phyloP scores from a whole-genome alignment of 2,797 vertebrate genomes.

The Sarcophilus harrisii region DNA sequence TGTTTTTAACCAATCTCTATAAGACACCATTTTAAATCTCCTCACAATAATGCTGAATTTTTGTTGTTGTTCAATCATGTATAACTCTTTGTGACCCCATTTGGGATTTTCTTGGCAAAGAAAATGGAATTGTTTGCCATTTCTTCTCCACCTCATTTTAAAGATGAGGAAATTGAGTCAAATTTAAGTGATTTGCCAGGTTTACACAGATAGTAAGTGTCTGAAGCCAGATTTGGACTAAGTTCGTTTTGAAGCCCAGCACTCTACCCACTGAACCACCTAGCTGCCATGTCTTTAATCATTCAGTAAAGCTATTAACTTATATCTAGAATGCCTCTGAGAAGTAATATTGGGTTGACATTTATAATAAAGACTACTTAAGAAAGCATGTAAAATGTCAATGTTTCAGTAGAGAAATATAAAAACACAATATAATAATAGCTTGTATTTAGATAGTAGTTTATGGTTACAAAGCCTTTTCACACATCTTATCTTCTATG shows the following conservation, averaged over 20 bases:
- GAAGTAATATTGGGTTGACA: conserved; percentile 71
- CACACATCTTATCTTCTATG: background rate
- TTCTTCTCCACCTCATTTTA: background rate
- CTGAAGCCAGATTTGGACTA: background rate
- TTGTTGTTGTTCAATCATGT: background rate
- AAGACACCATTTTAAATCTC: background rate
- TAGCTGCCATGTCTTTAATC: conserved; percentile 33
- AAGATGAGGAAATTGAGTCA: background rate
- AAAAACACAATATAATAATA: background rate
- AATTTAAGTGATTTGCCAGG: background rate
- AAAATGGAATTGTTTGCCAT: background rate
- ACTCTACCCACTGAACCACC: background rate
- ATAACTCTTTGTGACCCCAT: background rate
- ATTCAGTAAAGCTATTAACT: conserved; percentile 56
- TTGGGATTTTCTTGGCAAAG: background rate
- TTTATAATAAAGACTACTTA: conserved; percentile 71
- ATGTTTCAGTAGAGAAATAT: conserved; percentile 26
- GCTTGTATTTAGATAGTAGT: background rate
- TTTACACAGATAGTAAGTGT: background rate
- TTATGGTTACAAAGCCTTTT: background rate
- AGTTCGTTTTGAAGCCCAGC: background rate
- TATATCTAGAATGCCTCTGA: conserved; percentile 69
- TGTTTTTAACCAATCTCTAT: background rate
- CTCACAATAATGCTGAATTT: background rate
- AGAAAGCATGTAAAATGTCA: conserved; percentile 65